Base-by-base conservation (phyloP, 2,797 vertebrate genomes). In the Holocentrus rufus region DNA sequence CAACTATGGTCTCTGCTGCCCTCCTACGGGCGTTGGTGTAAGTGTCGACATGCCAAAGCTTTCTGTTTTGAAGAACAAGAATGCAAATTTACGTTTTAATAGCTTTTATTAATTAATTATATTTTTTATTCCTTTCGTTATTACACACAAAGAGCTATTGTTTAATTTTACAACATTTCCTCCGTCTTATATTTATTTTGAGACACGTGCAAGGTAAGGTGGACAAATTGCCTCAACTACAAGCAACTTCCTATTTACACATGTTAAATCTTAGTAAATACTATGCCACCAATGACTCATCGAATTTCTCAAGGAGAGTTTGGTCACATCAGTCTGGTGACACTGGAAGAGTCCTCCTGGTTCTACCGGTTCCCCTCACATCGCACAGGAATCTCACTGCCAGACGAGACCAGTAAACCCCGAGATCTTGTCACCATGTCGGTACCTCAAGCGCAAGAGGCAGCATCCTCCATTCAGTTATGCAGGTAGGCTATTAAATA, bases 401-500 rank as follows among this genome's bases (percentile, higher is more conserved):
- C 69, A 79, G 85, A 86, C 83, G 76, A 90, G 77, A 85, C 59
- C 65, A 7, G 22, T 50, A 61, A 30, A 36, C 22, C 39, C 53
- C n/a, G 66, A 54, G 76, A 77, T 65, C 52, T 17, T 47, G 62
- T 42, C 83, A 84, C 27, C 80, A 94, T 92, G 92, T 94, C 94
- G 86, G 75, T 63, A 76, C 50, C 65, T 25, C 63, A 65, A 60
- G 25, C 44, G 7, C 64, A 56, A 65, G 81, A 82, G n/a, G 67
- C 82, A 25, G 50, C 83, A 9, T 89, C 92, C 20, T 89, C 94
- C 44, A 94, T 97, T 70, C 96, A 96, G 73, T 86, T 98, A 54
- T 96, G 95, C 95, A 95, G 96, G 96, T 97, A 93, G 81, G 80
- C 42, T 78, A n/a, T 3, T 20, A 18, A 50, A 59, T n/a, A n/a